Percentiles rank a stretch among this genome's conserved stretches.
Evolutionary conservation across 1,140 invertebrate genomes (phyloP).

Genomic region (Diploscapter pachys): DNA sequence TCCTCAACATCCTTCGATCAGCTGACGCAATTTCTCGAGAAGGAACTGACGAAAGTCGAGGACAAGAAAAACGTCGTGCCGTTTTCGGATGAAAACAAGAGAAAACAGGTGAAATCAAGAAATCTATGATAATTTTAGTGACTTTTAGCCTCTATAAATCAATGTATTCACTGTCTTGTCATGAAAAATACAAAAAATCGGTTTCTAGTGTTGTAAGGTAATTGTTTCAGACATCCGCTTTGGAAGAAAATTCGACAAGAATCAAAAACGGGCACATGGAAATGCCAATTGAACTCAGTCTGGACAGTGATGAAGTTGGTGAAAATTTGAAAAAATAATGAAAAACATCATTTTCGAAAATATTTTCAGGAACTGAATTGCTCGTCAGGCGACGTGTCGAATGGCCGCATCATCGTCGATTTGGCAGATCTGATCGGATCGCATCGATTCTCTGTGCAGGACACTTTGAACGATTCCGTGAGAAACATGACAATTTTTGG

Average conservation of each 20-base stretch:
- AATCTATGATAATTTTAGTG: no score
- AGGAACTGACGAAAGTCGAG: conserved; percentile 91
- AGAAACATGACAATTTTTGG: no score
- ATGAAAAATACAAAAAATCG: no score
- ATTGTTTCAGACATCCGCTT: no score
- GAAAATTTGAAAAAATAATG: not conserved
- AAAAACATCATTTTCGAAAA: no score
- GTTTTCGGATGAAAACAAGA: conserved; percentile 78
- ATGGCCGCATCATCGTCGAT: conserved; percentile 93
- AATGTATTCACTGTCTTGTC: no score
- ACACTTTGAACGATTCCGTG: conserved; percentile 32
- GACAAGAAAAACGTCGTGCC: conserved; percentile 93
- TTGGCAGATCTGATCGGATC: conserved; percentile 75
- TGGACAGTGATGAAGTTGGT: conserved; percentile 48
- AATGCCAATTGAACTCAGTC: conserved; percentile 58
- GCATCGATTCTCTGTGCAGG: conserved; percentile 19
- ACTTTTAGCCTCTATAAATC: no score
- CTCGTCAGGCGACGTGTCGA: conserved; percentile 78
- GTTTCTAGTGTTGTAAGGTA: no score
- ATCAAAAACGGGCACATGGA: conserved; percentile 20
- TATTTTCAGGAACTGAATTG: conserved; percentile 68
- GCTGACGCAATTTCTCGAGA: conserved; percentile 93
- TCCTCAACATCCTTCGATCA: conserved; percentile 90
- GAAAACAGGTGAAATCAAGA: conserved; percentile 65
- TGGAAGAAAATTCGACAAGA: no score